Percentiles rank a stretch among this genome's conserved stretches.
These are phyloP conservation scores for Oasisia sp. DNA, from an alignment of 2,888 invertebrate species.

Conservation along the genomic window DNA sequence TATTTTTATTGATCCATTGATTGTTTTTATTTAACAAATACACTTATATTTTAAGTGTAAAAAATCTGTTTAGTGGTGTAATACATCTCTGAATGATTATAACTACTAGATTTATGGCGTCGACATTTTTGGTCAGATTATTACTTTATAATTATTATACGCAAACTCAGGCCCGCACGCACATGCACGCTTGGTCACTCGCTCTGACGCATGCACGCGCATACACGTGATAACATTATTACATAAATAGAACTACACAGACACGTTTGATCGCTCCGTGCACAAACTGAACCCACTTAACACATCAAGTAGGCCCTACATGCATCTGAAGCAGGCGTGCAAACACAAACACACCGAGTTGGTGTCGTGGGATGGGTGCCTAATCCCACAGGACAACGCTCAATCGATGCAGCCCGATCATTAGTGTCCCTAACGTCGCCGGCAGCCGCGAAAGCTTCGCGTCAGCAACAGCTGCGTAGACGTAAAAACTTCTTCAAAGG, in stretches of 20 bases:
- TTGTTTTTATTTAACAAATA: too few relatives aligned
- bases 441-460: not conserved
- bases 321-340: not conserved
- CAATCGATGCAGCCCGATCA: not conserved
- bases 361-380: not conserved
- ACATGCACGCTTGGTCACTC: too few relatives aligned
- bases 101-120: too few relatives aligned
- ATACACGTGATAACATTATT: not conserved
- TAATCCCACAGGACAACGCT: not conserved
- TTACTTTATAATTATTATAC: too few relatives aligned
- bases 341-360: not conserved
- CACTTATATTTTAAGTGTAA: too few relatives aligned
- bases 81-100: too few relatives aligned
- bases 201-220: not conserved
- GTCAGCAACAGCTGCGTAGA: not conserved
- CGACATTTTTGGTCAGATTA: too few relatives aligned
- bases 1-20: too few relatives aligned
- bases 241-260: not conserved
- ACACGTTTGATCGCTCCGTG: not conserved
- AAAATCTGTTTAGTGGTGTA: too few relatives aligned
- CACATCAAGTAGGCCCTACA: not conserved
- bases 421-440: not conserved
- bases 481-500: not conserved
- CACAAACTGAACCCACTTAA: not conserved
- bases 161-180: too few relatives aligned